These are phyloP conservation scores for Julus scanicus DNA, from an alignment of 2,888 invertebrate species.

Conservation along the genomic window DNA sequence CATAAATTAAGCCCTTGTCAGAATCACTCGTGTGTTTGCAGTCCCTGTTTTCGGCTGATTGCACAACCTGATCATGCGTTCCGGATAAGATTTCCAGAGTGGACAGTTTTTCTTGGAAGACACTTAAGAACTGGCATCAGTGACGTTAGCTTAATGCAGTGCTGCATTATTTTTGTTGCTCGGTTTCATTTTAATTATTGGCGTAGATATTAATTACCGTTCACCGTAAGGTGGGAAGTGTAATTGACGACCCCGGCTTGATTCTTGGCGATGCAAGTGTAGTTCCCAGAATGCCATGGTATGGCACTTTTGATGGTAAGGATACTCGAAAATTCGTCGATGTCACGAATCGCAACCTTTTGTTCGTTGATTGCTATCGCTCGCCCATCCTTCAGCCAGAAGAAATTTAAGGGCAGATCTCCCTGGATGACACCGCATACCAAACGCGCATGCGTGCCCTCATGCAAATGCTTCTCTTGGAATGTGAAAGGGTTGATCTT, in stretches of 20 bases:
- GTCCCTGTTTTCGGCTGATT: not conserved
- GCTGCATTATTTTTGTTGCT: not conserved
- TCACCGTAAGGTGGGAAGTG: slow-evolving; percentile 60
- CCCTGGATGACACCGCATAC: slow-evolving; percentile 61
- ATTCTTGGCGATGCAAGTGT: slow-evolving; percentile 62
- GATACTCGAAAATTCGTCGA: slow-evolving; percentile 60
- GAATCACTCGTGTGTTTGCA: not conserved
- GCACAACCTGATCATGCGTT: not conserved
- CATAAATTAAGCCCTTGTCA: not conserved
- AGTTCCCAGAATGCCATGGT: slow-evolving; percentile 61
- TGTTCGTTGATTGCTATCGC: slow-evolving; percentile 61
- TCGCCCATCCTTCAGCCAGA: slow-evolving; percentile 65
- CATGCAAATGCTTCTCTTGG: slow-evolving; percentile 54
- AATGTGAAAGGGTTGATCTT: slow-evolving; percentile 63
- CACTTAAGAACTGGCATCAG: not conserved
- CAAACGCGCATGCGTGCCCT: slow-evolving; percentile 58
- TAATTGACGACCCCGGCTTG: slow-evolving; percentile 60
- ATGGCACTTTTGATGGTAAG: slow-evolving; percentile 61
- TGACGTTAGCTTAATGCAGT: not conserved
- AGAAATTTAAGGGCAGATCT: slow-evolving; percentile 64
- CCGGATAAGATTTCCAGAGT: not conserved
- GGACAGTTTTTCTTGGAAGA: slow-evolving; percentile 13
- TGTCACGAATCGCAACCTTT: slow-evolving; percentile 60
- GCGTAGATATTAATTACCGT: slow-evolving; percentile 59
- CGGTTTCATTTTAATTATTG: slow-evolving; percentile 34